These are phyloP conservation scores for Tenrec ecaudatus DNA, from an alignment of 2,113 vertebrate species.

Conservation along the genomic window DNA sequence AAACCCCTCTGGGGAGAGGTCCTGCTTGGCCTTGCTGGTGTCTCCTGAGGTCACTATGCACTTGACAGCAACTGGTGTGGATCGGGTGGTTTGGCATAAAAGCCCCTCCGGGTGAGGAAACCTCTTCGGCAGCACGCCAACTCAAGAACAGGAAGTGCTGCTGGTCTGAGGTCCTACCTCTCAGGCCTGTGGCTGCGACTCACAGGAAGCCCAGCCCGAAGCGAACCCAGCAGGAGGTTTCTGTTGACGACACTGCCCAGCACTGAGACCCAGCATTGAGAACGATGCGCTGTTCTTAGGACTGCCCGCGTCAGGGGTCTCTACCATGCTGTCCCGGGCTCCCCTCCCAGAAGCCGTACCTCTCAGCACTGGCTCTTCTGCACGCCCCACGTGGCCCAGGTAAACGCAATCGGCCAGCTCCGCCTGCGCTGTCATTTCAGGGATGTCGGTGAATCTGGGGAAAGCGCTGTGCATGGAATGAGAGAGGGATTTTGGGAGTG, in stretches of 20 bases:
- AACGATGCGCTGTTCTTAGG: fast-evolving
- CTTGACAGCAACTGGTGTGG: neutral
- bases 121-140: neutral
- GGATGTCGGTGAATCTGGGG: neutral
- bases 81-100: neutral
- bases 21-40: neutral
- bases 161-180: neutral
- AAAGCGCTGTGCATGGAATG: neutral
- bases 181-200: constrained; percentile 57
- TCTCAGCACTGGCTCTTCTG: neutral
- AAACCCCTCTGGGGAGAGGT: neutral
- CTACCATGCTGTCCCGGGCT: fast-evolving
- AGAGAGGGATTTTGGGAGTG: neutral
- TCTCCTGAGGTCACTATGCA: neutral
- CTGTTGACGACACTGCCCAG: neutral
- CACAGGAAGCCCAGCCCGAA: constrained; percentile 70
- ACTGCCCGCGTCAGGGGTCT: neutral
- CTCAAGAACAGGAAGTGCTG: constrained; percentile 70
- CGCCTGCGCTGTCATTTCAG: neutral
- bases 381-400: constrained; percentile 17
- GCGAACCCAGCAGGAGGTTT: neutral
- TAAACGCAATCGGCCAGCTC: constrained; percentile 31
- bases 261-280: neutral
- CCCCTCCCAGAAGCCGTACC: neutral
- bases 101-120: neutral